These are phyloP conservation scores for Parazoanthus swiftii DNA, from an alignment of 92 coral and sea anemone genomes.

Conservation along the genomic window DNA sequence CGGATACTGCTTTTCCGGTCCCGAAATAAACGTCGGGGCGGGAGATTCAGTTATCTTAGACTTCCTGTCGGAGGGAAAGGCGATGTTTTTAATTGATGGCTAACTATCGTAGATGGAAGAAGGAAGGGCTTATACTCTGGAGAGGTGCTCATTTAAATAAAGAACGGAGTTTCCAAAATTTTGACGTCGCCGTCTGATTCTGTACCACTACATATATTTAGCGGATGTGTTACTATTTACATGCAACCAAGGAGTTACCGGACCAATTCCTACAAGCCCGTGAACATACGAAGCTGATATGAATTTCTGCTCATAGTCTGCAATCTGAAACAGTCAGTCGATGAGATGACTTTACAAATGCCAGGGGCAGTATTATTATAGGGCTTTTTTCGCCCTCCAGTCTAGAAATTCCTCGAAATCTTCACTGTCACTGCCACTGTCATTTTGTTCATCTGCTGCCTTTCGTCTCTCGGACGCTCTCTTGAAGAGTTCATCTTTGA, in stretches of 20 bases:
- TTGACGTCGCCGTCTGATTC: background rate
- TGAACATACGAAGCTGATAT: no score
- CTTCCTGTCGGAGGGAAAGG: no score
- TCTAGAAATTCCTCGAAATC: constrained; percentile 95
- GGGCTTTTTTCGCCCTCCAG: constrained; percentile 97
- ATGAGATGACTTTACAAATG: background rate
- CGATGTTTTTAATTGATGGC: no score
- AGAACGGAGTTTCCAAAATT: background rate
- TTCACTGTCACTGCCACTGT: constrained; percentile 73
- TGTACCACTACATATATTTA: no score
- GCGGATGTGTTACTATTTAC: background rate
- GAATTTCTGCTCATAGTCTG: background rate
- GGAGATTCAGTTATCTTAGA: no score
- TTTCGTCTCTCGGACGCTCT: constrained; percentile 46
- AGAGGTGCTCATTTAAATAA: background rate
- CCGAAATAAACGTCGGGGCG: no score
- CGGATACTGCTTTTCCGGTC: no score
- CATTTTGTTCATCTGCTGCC: constrained; percentile 48
- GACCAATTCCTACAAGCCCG: background rate
- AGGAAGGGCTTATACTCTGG: background rate
- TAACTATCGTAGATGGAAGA: no score
- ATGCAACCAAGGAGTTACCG: background rate
- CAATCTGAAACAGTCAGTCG: background rate
- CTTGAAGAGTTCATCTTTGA: constrained; percentile 58
- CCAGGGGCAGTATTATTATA: constrained; percentile 1